These are phyloP conservation scores for Perizoma affinitatum DNA, from an alignment of 2,888 invertebrate genomes.

Conservation along the genomic window DNA sequence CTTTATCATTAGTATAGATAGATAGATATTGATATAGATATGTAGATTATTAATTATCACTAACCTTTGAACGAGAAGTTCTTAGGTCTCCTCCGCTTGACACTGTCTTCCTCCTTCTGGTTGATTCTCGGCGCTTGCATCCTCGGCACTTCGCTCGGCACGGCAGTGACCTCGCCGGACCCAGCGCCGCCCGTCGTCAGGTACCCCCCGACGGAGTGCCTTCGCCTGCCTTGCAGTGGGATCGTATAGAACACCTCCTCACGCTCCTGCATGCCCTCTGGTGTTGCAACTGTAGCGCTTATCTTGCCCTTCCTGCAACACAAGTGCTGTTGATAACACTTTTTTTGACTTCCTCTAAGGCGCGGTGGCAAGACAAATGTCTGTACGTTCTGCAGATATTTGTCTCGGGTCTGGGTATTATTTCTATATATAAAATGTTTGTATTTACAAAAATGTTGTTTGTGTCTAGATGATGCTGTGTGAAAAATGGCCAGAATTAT, in stretches of 20 bases:
- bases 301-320: slow-evolving; percentile 74
- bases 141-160: slow-evolving; percentile 82
- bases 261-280: slow-evolving; percentile 73
- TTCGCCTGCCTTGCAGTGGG: slow-evolving; percentile 75
- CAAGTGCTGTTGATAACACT: not conserved
- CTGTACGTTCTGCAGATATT: too few relatives aligned
- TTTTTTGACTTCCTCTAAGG: too few relatives aligned
- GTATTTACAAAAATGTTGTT: too few relatives aligned
- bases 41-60: too few relatives aligned
- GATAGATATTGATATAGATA: too few relatives aligned
- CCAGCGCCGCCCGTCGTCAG: slow-evolving; percentile 74
- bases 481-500: too few relatives aligned
- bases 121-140: slow-evolving; percentile 78
- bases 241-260: slow-evolving; percentile 86
- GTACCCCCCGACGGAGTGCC: slow-evolving; percentile 89
- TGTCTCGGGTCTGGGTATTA: too few relatives aligned
- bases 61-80: slow-evolving; percentile 77
- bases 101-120: slow-evolving; percentile 67
- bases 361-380: too few relatives aligned
- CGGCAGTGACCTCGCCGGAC: slow-evolving; percentile 72
- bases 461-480: too few relatives aligned
- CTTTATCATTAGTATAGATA: too few relatives aligned
- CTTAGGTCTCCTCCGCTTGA: slow-evolving; percentile 69
- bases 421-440: too few relatives aligned
- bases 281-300: slow-evolving; percentile 64